phyloP scores from a whole-genome alignment of 2,888 invertebrate genomes.

The Chrysina gloriosa region DNA sequence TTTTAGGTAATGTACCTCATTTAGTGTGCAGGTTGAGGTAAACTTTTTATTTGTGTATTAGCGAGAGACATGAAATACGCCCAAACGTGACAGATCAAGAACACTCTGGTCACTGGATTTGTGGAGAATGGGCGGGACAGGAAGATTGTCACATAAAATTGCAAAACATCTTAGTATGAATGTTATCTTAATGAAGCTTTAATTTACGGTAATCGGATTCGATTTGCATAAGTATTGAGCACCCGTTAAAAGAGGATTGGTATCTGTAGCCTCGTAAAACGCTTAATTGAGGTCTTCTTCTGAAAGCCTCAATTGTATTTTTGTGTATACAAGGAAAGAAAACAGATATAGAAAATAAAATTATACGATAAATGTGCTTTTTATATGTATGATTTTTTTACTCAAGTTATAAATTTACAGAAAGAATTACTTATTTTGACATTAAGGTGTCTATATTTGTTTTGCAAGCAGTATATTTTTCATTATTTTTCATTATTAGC shows the following conservation, averaged over 20 bases:
- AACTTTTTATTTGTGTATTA: not conserved
- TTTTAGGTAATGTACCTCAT: too few relatives aligned
- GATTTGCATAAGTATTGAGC: conserved; percentile 14
- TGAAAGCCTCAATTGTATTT: not conserved
- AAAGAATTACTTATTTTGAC: too few relatives aligned
- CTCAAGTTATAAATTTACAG: not conserved
- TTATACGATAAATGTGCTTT: not conserved
- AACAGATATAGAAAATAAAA: not conserved
- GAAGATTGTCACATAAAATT: conserved; percentile 7
- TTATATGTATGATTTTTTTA: not conserved
- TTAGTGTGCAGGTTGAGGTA: too few relatives aligned
- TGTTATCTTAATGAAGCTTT: conserved; percentile 18
- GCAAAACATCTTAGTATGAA: conserved; percentile 7
- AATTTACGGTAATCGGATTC: conserved; percentile 1
- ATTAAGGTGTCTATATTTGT: too few relatives aligned
- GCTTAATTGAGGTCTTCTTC: conserved; percentile 12
- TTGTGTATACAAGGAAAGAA: not conserved
- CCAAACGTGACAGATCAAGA: not conserved
- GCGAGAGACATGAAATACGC: not conserved
- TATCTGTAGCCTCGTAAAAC: conserved; percentile 2
- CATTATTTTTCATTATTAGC: too few relatives aligned
- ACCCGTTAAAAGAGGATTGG: not conserved
- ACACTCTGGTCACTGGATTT: not conserved
- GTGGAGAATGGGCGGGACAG: too few relatives aligned
- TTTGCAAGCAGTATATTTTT: too few relatives aligned